phyloP scores from a whole-genome alignment of 2,113 vertebrate species.

The Antechinus flavipes region DNA sequence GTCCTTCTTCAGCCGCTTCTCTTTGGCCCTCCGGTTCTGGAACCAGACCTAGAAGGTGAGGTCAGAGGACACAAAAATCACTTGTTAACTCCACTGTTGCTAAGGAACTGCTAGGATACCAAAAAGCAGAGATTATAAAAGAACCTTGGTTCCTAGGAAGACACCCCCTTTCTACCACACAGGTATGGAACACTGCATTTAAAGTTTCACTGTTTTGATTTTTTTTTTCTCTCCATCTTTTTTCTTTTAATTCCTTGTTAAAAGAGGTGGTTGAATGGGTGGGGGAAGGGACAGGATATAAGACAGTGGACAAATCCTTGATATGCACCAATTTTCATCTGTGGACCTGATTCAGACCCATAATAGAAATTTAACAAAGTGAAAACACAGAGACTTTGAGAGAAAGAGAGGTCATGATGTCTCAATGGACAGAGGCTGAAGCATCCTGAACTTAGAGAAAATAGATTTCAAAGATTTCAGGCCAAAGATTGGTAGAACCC shows the following conservation, averaged over 20 bases:
- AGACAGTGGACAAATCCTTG: neutral
- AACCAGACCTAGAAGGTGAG: slow-evolving; percentile 93
- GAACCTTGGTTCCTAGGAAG: neutral
- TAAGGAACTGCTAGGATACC: neutral
- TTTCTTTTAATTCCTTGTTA: neutral
- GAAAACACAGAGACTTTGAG: neutral
- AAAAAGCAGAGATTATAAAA: neutral
- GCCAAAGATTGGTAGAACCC: neutral
- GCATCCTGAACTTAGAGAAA: neutral
- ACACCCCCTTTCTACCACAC: neutral
- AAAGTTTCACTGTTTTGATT: neutral
- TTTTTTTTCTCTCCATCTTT: neutral
- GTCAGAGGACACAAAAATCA: neutral
- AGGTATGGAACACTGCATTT: neutral
- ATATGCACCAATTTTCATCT: neutral
- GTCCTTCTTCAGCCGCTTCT: slow-evolving; percentile 98
- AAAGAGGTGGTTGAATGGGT: neutral
- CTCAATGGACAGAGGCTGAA: neutral
- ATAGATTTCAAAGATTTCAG: neutral
- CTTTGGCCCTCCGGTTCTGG: slow-evolving; percentile 97
- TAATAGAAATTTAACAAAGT: neutral
- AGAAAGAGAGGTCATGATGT: neutral
- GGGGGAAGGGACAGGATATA: neutral
- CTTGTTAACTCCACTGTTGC: too few species aligned
- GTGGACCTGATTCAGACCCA: neutral